Evolutionary conservation across 1,140 invertebrate genomes (phyloP), one percentile per base, ranked within the genome.

Genomic region (Calycopis cecrops): DNA sequence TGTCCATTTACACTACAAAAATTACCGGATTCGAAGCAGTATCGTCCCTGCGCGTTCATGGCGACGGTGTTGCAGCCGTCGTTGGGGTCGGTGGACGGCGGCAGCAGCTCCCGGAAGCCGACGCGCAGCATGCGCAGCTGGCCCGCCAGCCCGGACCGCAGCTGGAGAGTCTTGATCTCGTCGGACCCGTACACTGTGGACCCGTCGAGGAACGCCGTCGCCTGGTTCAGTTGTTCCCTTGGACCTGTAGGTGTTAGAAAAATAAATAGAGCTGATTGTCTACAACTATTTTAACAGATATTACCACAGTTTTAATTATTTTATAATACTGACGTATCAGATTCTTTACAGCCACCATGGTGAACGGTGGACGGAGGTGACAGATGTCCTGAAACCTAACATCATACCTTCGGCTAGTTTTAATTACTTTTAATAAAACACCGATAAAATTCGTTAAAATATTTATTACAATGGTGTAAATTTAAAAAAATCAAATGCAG

Each of bases 181-280:
- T 90, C 89, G 35, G 90, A 90, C 0, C 96, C 95, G 68, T 98
- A 97, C 2, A 97, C 91, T 14, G 92, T 92, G 0, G 97, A 99
- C 0, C 91, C 97, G 82, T 99, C 98, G 12, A 99, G 92, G 73
- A 92, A 99, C 0, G 95, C 91, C 0, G 96, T 96, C 0, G 96
- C 93, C 85, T 97, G 95, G 83, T 96, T 97, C 14, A 98, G 79
- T 74, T 99, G 97, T 77, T 98, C 92, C 9, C 97, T 87, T 9
- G 94, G 93, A 14, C 92, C 92, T 91, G 61, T 76, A 78, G 64
- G 7, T n/a, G n/a, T 44, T 7, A 9, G 6, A 88, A 40, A 9
- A 28, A 55, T 49, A 9, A 50, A 6, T 44, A 33, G 44, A 35
- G 6, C 28, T 35, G 38, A 28, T 4, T 40, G n/a, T n/a, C n/a